Evolutionary conservation across 1,140 invertebrate species (phyloP).

Genomic region (Paramacrobiotus metropolitanus): DNA sequence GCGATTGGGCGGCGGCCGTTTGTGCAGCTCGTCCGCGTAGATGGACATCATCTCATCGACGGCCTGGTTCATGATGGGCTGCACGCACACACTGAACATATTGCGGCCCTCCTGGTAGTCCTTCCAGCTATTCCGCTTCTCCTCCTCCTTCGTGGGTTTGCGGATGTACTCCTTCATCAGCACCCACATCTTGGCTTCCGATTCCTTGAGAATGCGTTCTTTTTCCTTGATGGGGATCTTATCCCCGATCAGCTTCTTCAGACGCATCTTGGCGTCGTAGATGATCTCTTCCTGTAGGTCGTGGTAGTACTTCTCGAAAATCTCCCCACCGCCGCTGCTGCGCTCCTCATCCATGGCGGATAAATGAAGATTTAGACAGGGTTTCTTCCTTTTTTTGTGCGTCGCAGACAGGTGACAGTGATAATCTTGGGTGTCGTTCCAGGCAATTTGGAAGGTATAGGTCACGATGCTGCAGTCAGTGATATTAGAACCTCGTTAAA

Average conservation of each 20-base stretch:
- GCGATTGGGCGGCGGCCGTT: not conserved
- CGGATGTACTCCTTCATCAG: constrained; percentile 1
- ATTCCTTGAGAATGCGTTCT: not conserved
- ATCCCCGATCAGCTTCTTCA: constrained; percentile 2
- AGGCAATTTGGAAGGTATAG: too few species aligned
- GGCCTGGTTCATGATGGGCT: not conserved
- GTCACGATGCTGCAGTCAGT: too few species aligned
- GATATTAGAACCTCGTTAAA: too few species aligned
- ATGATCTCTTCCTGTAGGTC: not conserved
- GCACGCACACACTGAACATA: not conserved
- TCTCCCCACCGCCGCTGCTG: not conserved
- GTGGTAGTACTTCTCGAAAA: constrained; percentile 4
- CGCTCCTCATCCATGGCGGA: too few species aligned
- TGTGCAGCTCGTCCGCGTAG: not conserved
- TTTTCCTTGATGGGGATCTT: not conserved
- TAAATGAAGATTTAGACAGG: too few species aligned
- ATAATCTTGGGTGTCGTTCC: too few species aligned
- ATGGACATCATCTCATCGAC: not conserved
- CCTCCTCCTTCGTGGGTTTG: not conserved
- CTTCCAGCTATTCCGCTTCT: not conserved
- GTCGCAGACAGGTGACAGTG: too few species aligned
- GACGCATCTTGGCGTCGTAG: not conserved
- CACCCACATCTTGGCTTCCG: not conserved
- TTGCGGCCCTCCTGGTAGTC: constrained; percentile 3
- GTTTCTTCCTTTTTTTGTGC: too few species aligned